Evolutionary conservation across 2,888 invertebrate species (phyloP), one percentile per base, ranked within the genome.

Genomic region (Unio pictorum): DNA sequence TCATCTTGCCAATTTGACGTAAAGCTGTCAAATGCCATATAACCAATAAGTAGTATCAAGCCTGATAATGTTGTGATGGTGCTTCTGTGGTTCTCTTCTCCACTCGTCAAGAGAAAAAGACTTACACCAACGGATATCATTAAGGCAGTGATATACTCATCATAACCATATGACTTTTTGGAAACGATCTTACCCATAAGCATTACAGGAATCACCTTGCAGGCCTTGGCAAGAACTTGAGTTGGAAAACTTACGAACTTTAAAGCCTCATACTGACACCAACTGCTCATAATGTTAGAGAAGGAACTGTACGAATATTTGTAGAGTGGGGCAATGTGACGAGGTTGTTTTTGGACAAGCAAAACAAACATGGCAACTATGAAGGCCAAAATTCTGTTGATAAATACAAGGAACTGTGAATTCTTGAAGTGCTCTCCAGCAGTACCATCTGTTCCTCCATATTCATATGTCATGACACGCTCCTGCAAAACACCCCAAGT

Each of bases 181-280:
- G 96, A 95, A 68, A 99, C 93, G 72, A 98, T 90, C 91, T 95
- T 95, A 30, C 98, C 98, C 98, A 99, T 99, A 87, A 98, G 89
- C 99, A 99, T 99, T 64, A 99, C 98, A 4, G 90, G 90, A 56
- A 90, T 90, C 20, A 90, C 87, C 92, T 99, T 99, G 79, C 96
- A 97, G n/a, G 99, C 97, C 91, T 99, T 99, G 26, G 89, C 89
- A n/a, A 90, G 75, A 80, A 95, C 96, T 93, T 99, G 98, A 20
- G 98, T 97, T 3, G 99, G 99, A 90, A 99, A 99, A 87, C 95
- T 97, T 85, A 99, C 97, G 90, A 95, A 99, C 90, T 99, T 99
- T 62, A 99, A 92, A 30, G 99, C 99, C 91, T 99, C 99, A 89
- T 99, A 99, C 91, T 99, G 99, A 91, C 97, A 99, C 99, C 99